phyloP scores from a whole-genome alignment of 2,113 vertebrate species.

The Triplophysa rosa region DNA sequence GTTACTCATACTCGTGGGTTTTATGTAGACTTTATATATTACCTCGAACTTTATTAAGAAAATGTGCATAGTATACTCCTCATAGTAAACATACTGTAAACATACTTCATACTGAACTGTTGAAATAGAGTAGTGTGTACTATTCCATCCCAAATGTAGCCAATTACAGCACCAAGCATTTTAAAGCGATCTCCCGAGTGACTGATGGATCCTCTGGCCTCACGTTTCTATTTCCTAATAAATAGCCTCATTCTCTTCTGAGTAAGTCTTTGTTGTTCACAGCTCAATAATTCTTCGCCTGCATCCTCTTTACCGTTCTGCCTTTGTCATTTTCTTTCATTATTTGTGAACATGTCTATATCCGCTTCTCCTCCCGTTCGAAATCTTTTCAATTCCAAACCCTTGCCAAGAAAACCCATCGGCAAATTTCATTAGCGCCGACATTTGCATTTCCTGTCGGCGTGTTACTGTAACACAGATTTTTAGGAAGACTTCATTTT shows the following conservation, averaged over 20 bases:
- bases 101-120: background rate
- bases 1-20: no score
- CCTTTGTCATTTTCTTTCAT: slow-evolving; percentile 33
- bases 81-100: no score
- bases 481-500: slow-evolving; percentile 9
- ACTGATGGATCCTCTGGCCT: slow-evolving; percentile 21
- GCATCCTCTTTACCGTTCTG: slow-evolving; percentile 13
- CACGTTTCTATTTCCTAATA: slow-evolving; percentile 24
- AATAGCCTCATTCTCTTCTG: slow-evolving; percentile 34
- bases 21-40: no score
- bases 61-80: no score
- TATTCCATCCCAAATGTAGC: no score
- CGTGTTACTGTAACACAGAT: background rate
- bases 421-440: slow-evolving; percentile 19
- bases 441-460: slow-evolving; percentile 27
- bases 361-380: background rate
- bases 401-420: slow-evolving; percentile 1
- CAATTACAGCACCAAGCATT: background rate
- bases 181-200: background rate
- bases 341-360: slow-evolving; percentile 12
- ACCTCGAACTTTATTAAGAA: no score
- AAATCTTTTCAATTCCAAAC: slow-evolving; percentile 24
- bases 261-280: slow-evolving; percentile 22
- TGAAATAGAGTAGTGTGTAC: no score
- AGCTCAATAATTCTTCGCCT: slow-evolving; percentile 24